Evolutionary conservation across 2,888 invertebrate genomes (phyloP), one percentile per base, ranked within the genome.

Genomic region (Therioaphis trifolii): DNA sequence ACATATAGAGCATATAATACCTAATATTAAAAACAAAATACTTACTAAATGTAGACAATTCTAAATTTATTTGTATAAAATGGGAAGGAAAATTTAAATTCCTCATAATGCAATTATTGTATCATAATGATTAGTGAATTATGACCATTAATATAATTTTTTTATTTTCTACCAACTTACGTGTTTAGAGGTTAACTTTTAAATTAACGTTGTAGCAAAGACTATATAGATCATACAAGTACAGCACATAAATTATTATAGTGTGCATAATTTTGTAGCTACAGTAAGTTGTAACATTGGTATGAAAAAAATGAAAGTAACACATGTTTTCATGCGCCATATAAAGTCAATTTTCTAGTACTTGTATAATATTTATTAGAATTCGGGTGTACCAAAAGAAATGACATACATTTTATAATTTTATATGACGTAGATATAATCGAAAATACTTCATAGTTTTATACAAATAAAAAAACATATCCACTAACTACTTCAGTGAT

Each of bases 251-350:
- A 68, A 40, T 35, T 21, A 68, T 68, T 24, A 43, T 43, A 14
- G 14, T 27, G 5, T 12, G 29, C 52, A n/a, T n/a, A 27, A 49
- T 49, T 49, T 27, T 71, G 27, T 2, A 5, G 27, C 43, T n/a
- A n/a, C n/a, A 49, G 14, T 52, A 72, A 49, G 11, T n/a, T 29
- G 55, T 11, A 11, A 11, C 11, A 9, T 5, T 9, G 11, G 9
- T 7, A 21, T 29, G 29, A 72, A 72, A 72, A 46, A 71, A 49
- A 72, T 72, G 72, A 72, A 72, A 72, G 72, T 72, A 72, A 52
- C 72, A 72, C 49, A 72, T 49, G 72, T 72, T 72, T 49, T 29
- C 12, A 52, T n/a, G n/a, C 27, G n/a, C 72, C 49, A 72, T 72
- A 72, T n/a, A 72, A 21, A 52, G 72, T 52, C 72, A 52, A 72